Conservation (phyloP, 2,797 vertebrate genomes). For the Cuniculus paca region DNA sequence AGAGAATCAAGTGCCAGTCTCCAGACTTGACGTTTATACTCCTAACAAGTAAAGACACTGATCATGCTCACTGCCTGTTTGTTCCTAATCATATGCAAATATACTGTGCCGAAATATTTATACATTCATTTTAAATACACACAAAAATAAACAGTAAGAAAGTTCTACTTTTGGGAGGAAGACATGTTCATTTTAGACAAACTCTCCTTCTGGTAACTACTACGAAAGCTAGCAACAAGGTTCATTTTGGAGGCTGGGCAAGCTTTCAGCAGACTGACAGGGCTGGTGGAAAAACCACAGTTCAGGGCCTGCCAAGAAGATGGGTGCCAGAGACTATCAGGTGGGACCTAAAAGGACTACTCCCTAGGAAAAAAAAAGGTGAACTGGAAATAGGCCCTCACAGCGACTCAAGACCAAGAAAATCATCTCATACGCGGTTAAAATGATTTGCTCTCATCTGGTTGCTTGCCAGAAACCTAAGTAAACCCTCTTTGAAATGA, state of each 20-base stretch:
- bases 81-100: rapidly evolving
- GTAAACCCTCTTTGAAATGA: not conserved
- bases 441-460: not conserved
- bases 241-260: not conserved
- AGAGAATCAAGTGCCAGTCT: not conserved
- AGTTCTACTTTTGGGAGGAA: not conserved
- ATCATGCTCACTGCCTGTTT: not conserved
- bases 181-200: not conserved
- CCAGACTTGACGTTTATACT: not conserved
- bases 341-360: not conserved
- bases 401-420: not conserved
- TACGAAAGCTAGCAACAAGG: not conserved
- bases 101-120: not conserved
- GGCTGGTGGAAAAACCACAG: not conserved
- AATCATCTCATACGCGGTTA: not conserved
- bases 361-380: not conserved
- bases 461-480: not conserved
- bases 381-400: not conserved
- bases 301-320: not conserved
- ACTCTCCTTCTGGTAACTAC: not conserved
- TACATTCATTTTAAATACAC: not conserved
- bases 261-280: not conserved
- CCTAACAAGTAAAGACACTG: not conserved
- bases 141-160: not conserved
- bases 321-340: not conserved